Evolutionary conservation across 2,888 invertebrate genomes (phyloP).

Genomic region (Cybosia mesomella): DNA sequence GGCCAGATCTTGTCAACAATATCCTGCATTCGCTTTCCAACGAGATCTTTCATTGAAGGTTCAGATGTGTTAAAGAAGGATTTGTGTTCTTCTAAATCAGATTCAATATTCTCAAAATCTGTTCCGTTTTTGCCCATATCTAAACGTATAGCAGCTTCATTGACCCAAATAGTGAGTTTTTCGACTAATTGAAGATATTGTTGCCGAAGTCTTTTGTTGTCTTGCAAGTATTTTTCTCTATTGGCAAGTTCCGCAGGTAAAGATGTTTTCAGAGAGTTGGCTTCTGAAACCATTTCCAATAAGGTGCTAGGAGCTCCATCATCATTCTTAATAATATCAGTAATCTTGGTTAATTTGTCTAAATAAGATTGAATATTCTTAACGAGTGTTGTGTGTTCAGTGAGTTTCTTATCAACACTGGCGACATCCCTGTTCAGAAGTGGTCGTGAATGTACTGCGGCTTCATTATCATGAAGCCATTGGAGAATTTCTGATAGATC

Average conservation of each 20-base stretch:
- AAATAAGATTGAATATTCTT: conserved; percentile 90
- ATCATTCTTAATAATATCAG: conserved; percentile 91
- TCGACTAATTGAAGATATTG: conserved; percentile 92
- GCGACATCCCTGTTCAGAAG: conserved; percentile 92
- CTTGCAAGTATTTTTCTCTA: conserved; percentile 92
- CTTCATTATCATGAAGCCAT: conserved; percentile 94
- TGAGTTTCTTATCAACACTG: conserved; percentile 93
- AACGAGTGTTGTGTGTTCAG: conserved; percentile 90
- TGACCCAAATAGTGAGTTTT: conserved; percentile 93
- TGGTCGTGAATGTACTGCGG: conserved; percentile 93
- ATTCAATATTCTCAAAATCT: conserved; percentile 94
- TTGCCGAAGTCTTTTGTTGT: conserved; percentile 91
- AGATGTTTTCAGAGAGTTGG: conserved; percentile 91
- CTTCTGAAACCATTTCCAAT: conserved; percentile 94
- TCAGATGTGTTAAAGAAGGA: conserved; percentile 93
- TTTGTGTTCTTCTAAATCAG: conserved; percentile 95
- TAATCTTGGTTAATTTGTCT: conserved; percentile 90
- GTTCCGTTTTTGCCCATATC: conserved; percentile 94
- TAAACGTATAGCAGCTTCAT: conserved; percentile 92
- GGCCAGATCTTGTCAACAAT: conserved; percentile 96
- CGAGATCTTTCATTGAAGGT: conserved; percentile 91
- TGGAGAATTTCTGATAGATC: conserved; percentile 94
- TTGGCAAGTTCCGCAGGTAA: conserved; percentile 94
- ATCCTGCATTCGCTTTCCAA: conserved; percentile 93
- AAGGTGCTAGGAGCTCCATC: conserved; percentile 93